These are phyloP conservation scores for Eutolmus rufibarbis DNA, from an alignment of 2,888 invertebrate species.

Conservation along the genomic window DNA sequence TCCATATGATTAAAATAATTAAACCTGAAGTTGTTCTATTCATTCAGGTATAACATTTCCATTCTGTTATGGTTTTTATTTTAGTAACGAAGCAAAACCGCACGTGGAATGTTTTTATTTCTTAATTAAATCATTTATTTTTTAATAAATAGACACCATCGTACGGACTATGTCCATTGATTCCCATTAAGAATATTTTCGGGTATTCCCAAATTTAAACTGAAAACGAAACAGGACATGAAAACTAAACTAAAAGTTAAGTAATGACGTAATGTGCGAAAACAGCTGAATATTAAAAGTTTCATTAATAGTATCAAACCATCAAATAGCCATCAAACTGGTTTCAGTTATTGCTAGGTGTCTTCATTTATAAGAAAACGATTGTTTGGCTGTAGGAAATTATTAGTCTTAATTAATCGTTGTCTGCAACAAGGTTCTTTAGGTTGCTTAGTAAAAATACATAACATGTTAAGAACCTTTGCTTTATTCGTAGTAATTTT, in stretches of 20 bases:
- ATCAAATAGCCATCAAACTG: neutral
- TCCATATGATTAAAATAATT: no score
- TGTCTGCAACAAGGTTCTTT: neutral
- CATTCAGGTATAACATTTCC: neutral
- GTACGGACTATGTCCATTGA: neutral
- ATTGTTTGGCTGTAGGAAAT: neutral
- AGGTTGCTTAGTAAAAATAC: neutral
- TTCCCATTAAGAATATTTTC: neutral
- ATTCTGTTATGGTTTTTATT: neutral
- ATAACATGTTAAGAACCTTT: neutral
- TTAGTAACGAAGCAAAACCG: no score
- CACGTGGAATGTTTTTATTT: neutral
- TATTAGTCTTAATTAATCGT: neutral
- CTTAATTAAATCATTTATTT: no score
- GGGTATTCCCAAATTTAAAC: neutral
- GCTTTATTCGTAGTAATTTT: neutral
- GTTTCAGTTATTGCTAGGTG: neutral
- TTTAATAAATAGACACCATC: neutral
- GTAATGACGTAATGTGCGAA: neutral
- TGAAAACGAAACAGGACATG: neutral
- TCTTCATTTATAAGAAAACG: neutral
- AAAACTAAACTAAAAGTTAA: neutral
- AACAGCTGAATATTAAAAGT: neutral
- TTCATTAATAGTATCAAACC: neutral
- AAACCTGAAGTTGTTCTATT: neutral